Base-by-base conservation (phyloP, 2,888 invertebrate genomes). In the Perizoma flavofasciatum region DNA sequence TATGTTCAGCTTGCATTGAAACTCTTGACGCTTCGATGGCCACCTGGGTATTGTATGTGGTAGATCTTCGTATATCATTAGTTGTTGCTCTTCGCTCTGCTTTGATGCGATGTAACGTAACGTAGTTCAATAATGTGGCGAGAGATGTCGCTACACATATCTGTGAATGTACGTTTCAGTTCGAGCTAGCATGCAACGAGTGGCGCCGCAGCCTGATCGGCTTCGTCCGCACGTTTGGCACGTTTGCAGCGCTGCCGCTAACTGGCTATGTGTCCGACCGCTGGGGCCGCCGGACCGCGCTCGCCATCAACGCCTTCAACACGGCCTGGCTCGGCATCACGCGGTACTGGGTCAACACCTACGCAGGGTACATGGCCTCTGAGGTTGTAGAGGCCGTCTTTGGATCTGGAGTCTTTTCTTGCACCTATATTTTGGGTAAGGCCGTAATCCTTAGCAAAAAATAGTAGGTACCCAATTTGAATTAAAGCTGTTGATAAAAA, bases 181-280 rank as follows among this genome's bases (percentile, higher is more conserved):
- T 93, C 74, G 85, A 85, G 48, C 77, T 95, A 8, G 94, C 93
- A 0, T 95, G 95, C 66, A 92, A 94, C 43, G 92, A 89, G 89
- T 96, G 96, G 96, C 94, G 94, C 65, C 87, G 96, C 39, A 92
- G 95, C 0, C 75, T 96, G 66, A 94, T 96, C 46, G 96, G 96
- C 0, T 95, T 96, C 4, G 85, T 95, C 7, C 94, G 95, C 59
- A 95, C 94, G 47, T 71, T 94, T 45, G 96, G 96, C 35, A 94
- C 94, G 62, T 93, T 96, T 68, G 79, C 94, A 41, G 95, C 95
- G 3, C 88, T 95, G 60, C 95, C 95, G 4, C 84, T 95, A 63
- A 93, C 95, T 0, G 96, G 96, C 45, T 93, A 93, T 69, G 78
- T 96, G 41, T 96, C 96, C 0, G 96, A 96, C 86, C 94, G 93